A percentile compares a stretch with the other conserved stretches of the same genome.
These are phyloP conservation scores for Trissonchulus latispiculum DNA, from an alignment of 2,888 invertebrate species.

Conservation along the genomic window DNA sequence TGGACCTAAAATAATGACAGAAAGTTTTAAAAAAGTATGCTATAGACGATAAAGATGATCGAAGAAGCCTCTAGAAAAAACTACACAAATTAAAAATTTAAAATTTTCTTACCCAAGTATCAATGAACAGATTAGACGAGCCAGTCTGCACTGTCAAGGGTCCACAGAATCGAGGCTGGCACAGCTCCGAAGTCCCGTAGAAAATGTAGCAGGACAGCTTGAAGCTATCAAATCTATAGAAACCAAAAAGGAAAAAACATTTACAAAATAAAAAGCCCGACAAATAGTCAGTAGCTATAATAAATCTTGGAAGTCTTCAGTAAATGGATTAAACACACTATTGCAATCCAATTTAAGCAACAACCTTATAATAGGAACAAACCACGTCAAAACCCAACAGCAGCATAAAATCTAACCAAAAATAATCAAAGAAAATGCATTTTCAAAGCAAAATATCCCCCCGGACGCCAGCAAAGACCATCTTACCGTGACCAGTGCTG, in stretches of 20 bases:
- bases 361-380: no score
- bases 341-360: no score
- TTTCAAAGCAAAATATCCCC: neutral
- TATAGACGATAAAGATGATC: no score
- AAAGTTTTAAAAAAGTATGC: no score
- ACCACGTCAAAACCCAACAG: no score
- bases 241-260: neutral
- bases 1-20: conserved; percentile 41
- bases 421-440: neutral
- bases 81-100: no score
- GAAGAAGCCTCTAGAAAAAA: no score
- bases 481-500: conserved; percentile 30
- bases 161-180: conserved; percentile 31
- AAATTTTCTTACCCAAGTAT: no score
- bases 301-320: no score
- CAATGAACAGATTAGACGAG: neutral
- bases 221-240: conserved; percentile 41
- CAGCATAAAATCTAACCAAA: no score
- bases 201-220: conserved; percentile 39
- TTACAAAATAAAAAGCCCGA: neutral
- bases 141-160: conserved; percentile 38
- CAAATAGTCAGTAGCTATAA: neutral
- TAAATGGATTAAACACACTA: no score
- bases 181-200: conserved; percentile 40
- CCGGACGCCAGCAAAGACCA: neutral